Evolutionary conservation across 2,888 invertebrate species (phyloP), one percentile per base, ranked within the genome.

Genomic region (Coleophora deauratella): DNA sequence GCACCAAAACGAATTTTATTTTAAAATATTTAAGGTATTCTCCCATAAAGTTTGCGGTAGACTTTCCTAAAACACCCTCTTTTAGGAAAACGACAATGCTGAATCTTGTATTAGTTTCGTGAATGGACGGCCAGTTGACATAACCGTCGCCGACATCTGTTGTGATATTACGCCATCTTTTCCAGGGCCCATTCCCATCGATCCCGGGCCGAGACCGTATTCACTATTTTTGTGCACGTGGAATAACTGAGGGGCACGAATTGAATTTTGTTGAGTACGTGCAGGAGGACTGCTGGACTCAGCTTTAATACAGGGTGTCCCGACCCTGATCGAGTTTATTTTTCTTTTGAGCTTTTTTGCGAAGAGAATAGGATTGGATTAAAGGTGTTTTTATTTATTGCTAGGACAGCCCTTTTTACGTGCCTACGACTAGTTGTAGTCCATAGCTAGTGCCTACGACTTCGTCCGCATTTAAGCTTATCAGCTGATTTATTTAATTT

Each of bases 51-150:
- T 21, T 4, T 21, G 37, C 33, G 27, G 33, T 34, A 47, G 45
- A 46, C 46, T 43, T 44, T 45, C 40, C 58, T 61, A 64, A 68
- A 74, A 66, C 57, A 72, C 78, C 81, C 74, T 74, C 70, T 72
- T 71, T 70, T 62, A 67, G 64, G 54, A 63, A 69, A 78, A 78
- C 78, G 79, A 72, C 75, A 74, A 73, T 75, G 76, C 78, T 84
- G 84, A 82, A 81, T 84, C 80, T 84, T 82, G 82, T 85, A 85
- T 84, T 82, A 80, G 80, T 77, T 80, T 72, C 60, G 77, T 74
- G 76, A 81, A 81, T 79, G 77, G 74, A 75, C 71, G 78, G 70
- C 73, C 74, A 76, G 80, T 78, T 79, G 81, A 78, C 78, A 77
- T 84, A 80, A 81, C 76, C 75, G 78, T 80, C 78, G 70, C 59